Conservation (phyloP, 2,888 invertebrate genomes). For the Diogma glabrata region DNA sequence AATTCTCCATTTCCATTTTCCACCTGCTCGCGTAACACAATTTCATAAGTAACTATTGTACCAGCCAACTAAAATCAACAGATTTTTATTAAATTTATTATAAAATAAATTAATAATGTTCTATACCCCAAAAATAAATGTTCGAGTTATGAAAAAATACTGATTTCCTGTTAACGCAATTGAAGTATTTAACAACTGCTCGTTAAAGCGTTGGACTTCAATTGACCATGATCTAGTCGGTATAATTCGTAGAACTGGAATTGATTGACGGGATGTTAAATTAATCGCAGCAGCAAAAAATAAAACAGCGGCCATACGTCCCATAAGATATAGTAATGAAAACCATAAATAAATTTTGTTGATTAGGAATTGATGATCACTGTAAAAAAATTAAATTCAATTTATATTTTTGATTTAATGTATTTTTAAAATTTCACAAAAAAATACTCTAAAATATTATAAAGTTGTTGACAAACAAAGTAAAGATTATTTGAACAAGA, state of each 20-base stretch:
- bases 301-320: constrained; percentile 39
- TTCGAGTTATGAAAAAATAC: constrained; percentile 44
- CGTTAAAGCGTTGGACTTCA: constrained; percentile 29
- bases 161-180: constrained; percentile 47
- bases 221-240: constrained; percentile 29
- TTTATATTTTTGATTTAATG: background rate
- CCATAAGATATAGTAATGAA: constrained; percentile 40
- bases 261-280: constrained; percentile 39
- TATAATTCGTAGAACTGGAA: constrained; percentile 37
- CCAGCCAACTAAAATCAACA: constrained; percentile 6
- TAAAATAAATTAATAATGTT: no score
- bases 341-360: constrained; percentile 42
- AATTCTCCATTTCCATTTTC: background rate
- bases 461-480: constrained; percentile 61
- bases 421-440: background rate
- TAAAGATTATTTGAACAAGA: constrained; percentile 60
- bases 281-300: constrained; percentile 41
- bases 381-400: constrained; percentile 15
- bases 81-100: no score
- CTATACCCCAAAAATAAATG: constrained; percentile 46
- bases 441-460: constrained; percentile 36
- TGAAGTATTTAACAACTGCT: constrained; percentile 41
- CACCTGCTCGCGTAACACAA: constrained; percentile 1
- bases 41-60: constrained; percentile 3
- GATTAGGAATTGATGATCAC: constrained; percentile 28